Evolutionary conservation across 2,113 vertebrate genomes (phyloP).

Genomic region (Anolis sagrei): DNA sequence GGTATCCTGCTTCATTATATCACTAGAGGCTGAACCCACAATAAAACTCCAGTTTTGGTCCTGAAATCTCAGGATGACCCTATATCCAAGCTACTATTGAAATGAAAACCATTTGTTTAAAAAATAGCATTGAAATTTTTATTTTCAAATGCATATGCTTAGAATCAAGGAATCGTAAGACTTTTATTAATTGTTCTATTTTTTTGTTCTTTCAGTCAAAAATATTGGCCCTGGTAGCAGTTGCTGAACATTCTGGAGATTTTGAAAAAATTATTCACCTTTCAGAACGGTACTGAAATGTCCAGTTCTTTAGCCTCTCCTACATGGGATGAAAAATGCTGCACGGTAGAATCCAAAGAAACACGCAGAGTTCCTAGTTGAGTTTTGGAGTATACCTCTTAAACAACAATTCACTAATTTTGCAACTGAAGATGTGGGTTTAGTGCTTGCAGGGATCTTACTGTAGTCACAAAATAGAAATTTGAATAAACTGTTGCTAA

Average conservation of each 20-base stretch:
- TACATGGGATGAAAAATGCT: background rate
- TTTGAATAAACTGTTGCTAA: background rate
- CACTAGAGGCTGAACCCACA: too few relatives aligned
- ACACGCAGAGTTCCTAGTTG: background rate
- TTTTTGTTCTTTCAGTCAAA: conserved; percentile 78
- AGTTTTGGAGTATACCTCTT: background rate
- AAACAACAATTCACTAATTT: background rate
- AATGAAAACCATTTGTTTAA: background rate
- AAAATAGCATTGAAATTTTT: background rate
- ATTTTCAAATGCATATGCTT: background rate
- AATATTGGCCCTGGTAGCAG: conserved; percentile 84
- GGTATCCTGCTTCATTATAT: too few relatives aligned
- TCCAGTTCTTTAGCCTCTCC: background rate
- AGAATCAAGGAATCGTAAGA: background rate
- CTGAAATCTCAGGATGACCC: too few relatives aligned
- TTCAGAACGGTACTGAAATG: conserved; percentile 81
- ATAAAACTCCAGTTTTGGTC: too few relatives aligned
- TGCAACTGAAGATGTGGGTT: background rate
- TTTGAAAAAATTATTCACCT: conserved; percentile 91
- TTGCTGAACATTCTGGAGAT: conserved; percentile 89
- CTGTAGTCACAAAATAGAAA: background rate
- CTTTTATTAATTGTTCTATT: conserved; percentile 3
- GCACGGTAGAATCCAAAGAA: background rate
- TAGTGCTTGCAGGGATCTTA: too few relatives aligned
- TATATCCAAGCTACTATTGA: too few relatives aligned